Percentiles rank a stretch among this genome's conserved stretches.
These are phyloP conservation scores for Bruchidius siliquastri DNA, from an alignment of 2,888 invertebrate species.

Conservation along the genomic window DNA sequence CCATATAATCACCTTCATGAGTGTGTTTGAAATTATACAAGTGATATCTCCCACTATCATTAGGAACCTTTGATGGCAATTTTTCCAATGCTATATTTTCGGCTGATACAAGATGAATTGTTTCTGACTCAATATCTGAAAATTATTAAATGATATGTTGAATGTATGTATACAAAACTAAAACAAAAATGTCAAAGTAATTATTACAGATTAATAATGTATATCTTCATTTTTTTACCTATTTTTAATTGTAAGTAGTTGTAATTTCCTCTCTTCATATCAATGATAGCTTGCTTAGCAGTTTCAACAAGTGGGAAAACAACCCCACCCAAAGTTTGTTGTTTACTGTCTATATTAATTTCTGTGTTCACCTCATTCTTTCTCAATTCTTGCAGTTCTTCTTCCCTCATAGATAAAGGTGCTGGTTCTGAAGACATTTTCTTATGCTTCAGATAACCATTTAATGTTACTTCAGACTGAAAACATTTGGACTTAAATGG, in stretches of 20 bases:
- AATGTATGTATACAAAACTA: not conserved
- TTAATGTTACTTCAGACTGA: conserved; percentile 74
- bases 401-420: conserved; percentile 84
- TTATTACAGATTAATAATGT: too few species aligned
- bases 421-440: conserved; percentile 76
- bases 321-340: conserved; percentile 87
- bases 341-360: conserved; percentile 75
- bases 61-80: conserved; percentile 76
- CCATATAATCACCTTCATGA: conserved; percentile 86
- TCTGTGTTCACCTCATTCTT: conserved; percentile 66
- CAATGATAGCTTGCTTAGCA: conserved; percentile 69
- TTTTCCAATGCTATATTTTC: conserved; percentile 63
- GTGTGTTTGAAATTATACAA: conserved; percentile 86
- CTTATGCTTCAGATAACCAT: conserved; percentile 77
- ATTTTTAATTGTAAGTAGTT: conserved; percentile 89
- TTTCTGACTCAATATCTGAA: conserved; percentile 78
- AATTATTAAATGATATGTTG: not conserved
- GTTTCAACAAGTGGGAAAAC: conserved; percentile 82
- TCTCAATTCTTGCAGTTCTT: conserved; percentile 75
- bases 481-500: conserved; percentile 16
- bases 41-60: conserved; percentile 85
- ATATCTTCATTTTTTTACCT: conserved; percentile 48
- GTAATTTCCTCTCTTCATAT: conserved; percentile 68
- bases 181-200: too few species aligned
- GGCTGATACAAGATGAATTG: conserved; percentile 75